A percentile compares a stretch with the other conserved stretches of the same genome.
These are phyloP conservation scores for Zaprionus nigranus DNA, from an alignment of 1,140 invertebrate species.

Conservation along the genomic window DNA sequence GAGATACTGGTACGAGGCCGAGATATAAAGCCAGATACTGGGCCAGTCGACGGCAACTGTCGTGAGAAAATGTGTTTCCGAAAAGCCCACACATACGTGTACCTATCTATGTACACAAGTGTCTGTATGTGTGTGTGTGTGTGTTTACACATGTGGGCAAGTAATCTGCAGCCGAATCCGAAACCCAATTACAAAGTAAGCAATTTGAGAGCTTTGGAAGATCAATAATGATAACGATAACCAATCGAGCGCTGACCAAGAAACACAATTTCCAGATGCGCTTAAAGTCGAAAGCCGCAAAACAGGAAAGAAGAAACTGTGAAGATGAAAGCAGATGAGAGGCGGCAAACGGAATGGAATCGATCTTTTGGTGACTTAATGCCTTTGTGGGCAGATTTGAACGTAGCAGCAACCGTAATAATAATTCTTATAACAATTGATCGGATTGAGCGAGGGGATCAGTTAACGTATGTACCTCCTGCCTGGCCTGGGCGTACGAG, in stretches of 20 bases:
- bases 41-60: slow-evolving; percentile 43
- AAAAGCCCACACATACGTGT: slow-evolving; percentile 47
- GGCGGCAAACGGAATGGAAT: slow-evolving; percentile 2
- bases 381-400: slow-evolving; percentile 5
- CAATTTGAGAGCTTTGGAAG: slow-evolving; percentile 23
- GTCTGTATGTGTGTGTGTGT: neutral
- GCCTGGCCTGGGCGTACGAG: slow-evolving; percentile 85
- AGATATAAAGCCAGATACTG: slow-evolving; percentile 29
- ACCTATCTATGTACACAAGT: neutral
- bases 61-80: slow-evolving; percentile 76
- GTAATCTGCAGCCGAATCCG: slow-evolving; percentile 22
- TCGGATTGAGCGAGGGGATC: slow-evolving; percentile 1
- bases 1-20: slow-evolving; percentile 12
- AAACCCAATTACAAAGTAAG: slow-evolving; percentile 44
- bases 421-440: slow-evolving; percentile 7
- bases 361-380: slow-evolving; percentile 9
- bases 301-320: slow-evolving; percentile 18
- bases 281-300: slow-evolving; percentile 26
- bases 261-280: slow-evolving; percentile 53
- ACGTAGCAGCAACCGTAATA: neutral
- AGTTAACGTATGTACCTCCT: slow-evolving; percentile 85
- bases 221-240: slow-evolving; percentile 40
- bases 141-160: neutral
- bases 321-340: slow-evolving; percentile 18
- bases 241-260: slow-evolving; percentile 43